Conservation (phyloP, 2,888 invertebrate genomes). For the Onthophagus sagittarius region DNA sequence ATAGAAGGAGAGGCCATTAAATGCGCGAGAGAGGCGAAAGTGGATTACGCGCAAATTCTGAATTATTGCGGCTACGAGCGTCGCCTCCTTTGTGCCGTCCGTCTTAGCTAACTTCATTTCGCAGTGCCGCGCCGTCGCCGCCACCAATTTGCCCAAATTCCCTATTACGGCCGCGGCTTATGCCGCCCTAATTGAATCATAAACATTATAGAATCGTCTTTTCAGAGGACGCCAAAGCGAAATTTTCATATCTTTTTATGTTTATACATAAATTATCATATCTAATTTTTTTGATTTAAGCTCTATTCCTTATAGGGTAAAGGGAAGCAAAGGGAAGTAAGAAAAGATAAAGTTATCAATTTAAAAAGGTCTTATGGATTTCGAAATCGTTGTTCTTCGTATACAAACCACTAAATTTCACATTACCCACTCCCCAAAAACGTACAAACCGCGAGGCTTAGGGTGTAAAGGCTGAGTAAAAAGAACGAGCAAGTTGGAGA, state of each 20-base stretch:
- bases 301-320: no score
- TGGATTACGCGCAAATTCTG: constrained; percentile 40
- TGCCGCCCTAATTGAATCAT: constrained; percentile 42
- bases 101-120: constrained; percentile 46
- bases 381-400: background rate
- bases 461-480: background rate
- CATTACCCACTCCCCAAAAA: background rate
- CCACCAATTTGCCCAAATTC: constrained; percentile 45
- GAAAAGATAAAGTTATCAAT: background rate
- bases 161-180: constrained; percentile 41
- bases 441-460: background rate
- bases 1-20: constrained; percentile 17
- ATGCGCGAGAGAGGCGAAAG: constrained; percentile 31
- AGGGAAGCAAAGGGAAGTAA: background rate
- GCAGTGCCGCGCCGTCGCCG: constrained; percentile 29
- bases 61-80: constrained; percentile 43
- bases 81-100: constrained; percentile 27
- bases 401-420: background rate
- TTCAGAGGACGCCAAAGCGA: no score
- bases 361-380: background rate
- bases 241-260: no score
- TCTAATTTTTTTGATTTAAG: no score
- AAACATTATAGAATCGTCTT: constrained; percentile 39
- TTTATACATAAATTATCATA: no score
- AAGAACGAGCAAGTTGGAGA: no score